phyloP scores from a whole-genome alignment of 2,888 invertebrate species.

The Acleris holmiana region DNA sequence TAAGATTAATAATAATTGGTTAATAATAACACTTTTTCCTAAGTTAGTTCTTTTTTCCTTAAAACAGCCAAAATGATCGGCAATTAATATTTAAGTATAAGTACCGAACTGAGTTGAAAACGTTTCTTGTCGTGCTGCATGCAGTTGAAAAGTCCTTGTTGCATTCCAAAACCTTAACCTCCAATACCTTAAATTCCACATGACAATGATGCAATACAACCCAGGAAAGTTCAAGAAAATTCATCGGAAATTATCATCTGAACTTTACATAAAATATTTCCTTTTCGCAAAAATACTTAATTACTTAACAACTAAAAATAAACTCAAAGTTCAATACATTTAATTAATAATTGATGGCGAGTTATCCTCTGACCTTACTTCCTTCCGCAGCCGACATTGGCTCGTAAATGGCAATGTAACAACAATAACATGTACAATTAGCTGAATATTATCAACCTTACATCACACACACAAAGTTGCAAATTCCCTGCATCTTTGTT shows the following conservation, averaged over 20 bases:
- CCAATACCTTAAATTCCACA: no score
- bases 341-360: constrained; percentile 44
- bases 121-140: no score
- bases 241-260: constrained; percentile 9
- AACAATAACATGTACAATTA: constrained; percentile 1
- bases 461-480: constrained; percentile 15
- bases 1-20: no score
- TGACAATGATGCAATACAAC: no score
- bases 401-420: constrained; percentile 48
- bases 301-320: constrained; percentile 27
- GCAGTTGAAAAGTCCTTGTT: no score
- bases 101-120: no score
- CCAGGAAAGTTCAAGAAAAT: constrained; percentile 27
- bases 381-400: constrained; percentile 59
- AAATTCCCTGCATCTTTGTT: background rate
- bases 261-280: constrained; percentile 27
- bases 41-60: no score
- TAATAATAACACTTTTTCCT: no score
- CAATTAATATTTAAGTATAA: no score
- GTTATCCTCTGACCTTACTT: constrained; percentile 54
- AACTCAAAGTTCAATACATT: no score
- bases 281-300: constrained; percentile 28
- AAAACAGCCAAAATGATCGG: no score
- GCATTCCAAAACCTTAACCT: no score
- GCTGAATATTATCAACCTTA: constrained; percentile 10